Evolutionary conservation across 2,888 invertebrate species (phyloP), one percentile per base, ranked within the genome.

Genomic region (Iphiclides podalirius): DNA sequence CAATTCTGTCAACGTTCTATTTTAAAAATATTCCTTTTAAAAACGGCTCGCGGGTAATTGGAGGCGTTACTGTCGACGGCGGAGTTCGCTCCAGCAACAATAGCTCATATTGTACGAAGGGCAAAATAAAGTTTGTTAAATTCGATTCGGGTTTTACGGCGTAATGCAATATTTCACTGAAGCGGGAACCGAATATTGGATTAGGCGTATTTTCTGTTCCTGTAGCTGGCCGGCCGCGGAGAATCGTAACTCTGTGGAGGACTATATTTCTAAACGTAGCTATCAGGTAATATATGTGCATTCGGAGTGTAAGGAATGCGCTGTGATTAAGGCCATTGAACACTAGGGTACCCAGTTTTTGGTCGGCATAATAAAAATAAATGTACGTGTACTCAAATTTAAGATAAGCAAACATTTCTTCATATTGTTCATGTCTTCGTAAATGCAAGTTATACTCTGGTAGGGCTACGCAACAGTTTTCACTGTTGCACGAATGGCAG

Each of bases 301-400:
- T 66, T 59, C 55, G 43, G 53, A 55, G 57, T 58, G 55, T 57
- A 56, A 61, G 57, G 56, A 64, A 67, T 66, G 62, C 58, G 55
- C 54, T 53, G 57, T 45, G 46, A 55, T 58, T 61, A 54, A 45
- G 52, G 58, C 59, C 59, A 61, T 64, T 59, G 61, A 33, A 49
- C 43, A 49, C 39, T 26, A 26, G 17, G n/a, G 28, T 28, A 20
- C 6, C 20, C n/a, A 15, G 8, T 4, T 20, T 13, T 6, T 34
- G 17, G 4, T 33, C 12, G 20, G n/a, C n/a, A n/a, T n/a, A n/a
- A n/a, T n/a, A n/a, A n/a, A n/a, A n/a, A n/a, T n/a, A n/a, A n/a
- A n/a, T n/a, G n/a, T n/a, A n/a, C n/a, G n/a, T n/a, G n/a, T n/a
- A n/a, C n/a, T n/a, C n/a, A n/a, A n/a, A n/a, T n/a, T n/a, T n/a